Percentiles rank a stretch among this genome's conserved stretches.
Conservation (phyloP, 1,140 invertebrate genomes). For the Macrotrachela quadricornifera region DNA sequence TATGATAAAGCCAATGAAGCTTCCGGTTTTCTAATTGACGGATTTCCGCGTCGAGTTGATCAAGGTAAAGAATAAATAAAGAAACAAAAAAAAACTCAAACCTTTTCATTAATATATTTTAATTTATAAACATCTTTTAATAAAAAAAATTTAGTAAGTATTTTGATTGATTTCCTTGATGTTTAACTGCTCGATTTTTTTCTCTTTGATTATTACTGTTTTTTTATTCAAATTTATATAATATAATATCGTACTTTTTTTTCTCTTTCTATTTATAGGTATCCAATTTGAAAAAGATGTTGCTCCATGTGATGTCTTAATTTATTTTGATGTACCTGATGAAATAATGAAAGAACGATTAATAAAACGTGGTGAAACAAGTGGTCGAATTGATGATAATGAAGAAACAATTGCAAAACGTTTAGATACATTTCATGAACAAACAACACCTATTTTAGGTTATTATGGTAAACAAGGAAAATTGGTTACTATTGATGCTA, state of each 20-base stretch:
- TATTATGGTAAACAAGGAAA: constrained; percentile 58
- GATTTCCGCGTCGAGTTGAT: constrained; percentile 60
- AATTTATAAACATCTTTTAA: no score
- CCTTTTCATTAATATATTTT: neutral
- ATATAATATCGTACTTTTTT: no score
- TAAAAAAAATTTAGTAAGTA: neutral
- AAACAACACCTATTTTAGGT: constrained; percentile 67
- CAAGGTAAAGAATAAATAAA: constrained; percentile 52
- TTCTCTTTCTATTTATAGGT: no score
- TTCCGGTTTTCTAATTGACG: constrained; percentile 59
- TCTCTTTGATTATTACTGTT: neutral
- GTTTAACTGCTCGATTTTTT: no score
- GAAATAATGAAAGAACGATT: constrained; percentile 62
- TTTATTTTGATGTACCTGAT: constrained; percentile 65
- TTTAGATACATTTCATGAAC: constrained; percentile 67
- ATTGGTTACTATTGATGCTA: constrained; percentile 17
- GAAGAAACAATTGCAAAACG: constrained; percentile 82
- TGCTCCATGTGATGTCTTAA: constrained; percentile 36
- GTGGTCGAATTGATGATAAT: constrained; percentile 90
- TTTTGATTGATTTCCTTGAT: no score
- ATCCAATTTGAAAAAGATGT: neutral
- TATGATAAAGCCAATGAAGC: constrained; percentile 16
- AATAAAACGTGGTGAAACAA: constrained; percentile 59
- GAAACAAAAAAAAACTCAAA: constrained; percentile 39
- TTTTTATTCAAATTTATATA: no score